Conservation (phyloP, 2,888 invertebrate species). For the Hydrotaea diabolus region DNA sequence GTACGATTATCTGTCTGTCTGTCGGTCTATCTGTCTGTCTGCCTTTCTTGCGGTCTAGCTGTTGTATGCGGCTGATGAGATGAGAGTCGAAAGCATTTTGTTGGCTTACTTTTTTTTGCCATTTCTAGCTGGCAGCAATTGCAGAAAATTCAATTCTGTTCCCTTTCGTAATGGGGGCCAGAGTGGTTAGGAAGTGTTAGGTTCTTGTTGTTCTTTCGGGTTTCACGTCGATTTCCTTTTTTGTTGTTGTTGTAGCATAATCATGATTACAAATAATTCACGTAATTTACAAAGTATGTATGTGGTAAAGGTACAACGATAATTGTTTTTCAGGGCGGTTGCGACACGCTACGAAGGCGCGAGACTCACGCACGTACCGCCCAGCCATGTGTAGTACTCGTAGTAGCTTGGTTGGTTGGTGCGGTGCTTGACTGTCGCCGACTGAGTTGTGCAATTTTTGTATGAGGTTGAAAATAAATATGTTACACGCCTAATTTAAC, state of each 20-base stretch:
- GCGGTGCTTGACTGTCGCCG: not conserved
- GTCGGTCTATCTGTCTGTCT: not conserved
- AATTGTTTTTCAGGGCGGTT: slow-evolving; percentile 50
- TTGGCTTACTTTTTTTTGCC: not conserved
- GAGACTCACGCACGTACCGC: slow-evolving; percentile 1
- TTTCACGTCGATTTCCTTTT: too few species aligned
- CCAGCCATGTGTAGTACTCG: not conserved
- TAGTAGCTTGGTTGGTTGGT: not conserved
- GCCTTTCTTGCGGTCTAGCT: not conserved
- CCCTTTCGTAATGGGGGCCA: not conserved
- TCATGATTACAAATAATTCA: slow-evolving; percentile 54
- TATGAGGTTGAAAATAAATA: slow-evolving; percentile 43
- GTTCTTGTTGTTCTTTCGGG: not conserved
- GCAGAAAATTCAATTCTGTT: slow-evolving; percentile 2
- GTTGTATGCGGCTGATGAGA: not conserved
- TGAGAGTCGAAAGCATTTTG: not conserved
- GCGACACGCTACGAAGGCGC: not conserved
- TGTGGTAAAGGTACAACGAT: slow-evolving; percentile 52
- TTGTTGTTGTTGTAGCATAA: slow-evolving; percentile 6
- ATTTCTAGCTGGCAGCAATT: slow-evolving; percentile 1
- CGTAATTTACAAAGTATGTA: slow-evolving; percentile 56
- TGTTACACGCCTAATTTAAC: slow-evolving; percentile 51
- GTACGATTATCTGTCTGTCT: not conserved
- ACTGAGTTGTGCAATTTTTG: slow-evolving; percentile 22
- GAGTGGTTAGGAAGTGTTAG: not conserved